Conservation (phyloP, 2,888 invertebrate genomes). For the Rhopalosiphum nymphaeae region DNA sequence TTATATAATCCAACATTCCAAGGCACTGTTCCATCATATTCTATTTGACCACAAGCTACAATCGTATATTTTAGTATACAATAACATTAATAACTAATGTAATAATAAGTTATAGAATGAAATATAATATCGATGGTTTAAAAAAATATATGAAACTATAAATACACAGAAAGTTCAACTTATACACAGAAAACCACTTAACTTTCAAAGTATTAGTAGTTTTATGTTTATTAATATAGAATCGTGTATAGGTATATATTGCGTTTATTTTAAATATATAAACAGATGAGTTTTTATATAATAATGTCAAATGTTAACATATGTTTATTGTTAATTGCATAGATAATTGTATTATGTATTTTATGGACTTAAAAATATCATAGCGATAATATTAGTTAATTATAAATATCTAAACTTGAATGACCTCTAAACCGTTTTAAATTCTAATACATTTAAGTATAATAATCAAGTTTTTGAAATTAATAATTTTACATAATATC, state of each 20-base stretch:
- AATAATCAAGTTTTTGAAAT: too few species aligned
- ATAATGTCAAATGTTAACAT: too few species aligned
- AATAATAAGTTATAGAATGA: background rate
- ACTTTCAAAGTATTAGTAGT: background rate
- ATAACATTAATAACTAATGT: background rate
- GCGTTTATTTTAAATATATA: background rate
- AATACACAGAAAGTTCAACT: too few species aligned
- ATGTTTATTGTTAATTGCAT: too few species aligned
- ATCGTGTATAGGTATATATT: background rate
- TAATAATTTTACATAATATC: too few species aligned
- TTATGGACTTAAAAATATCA: too few species aligned
- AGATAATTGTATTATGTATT: too few species aligned
- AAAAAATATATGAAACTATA: background rate
- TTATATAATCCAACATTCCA: constrained; percentile 3
- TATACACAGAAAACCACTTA: background rate
- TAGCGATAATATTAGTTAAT: too few species aligned
- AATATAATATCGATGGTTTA: background rate
- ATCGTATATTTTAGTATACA: background rate
- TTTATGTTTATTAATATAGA: background rate
- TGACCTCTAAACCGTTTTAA: too few species aligned
- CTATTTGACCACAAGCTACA: background rate
- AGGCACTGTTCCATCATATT: background rate
- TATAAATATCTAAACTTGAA: too few species aligned
- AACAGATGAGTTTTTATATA: too few species aligned
- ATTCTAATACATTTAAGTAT: too few species aligned